phyloP scores from a whole-genome alignment of 2,888 invertebrate genomes.

The Sarcophaga variegata region DNA sequence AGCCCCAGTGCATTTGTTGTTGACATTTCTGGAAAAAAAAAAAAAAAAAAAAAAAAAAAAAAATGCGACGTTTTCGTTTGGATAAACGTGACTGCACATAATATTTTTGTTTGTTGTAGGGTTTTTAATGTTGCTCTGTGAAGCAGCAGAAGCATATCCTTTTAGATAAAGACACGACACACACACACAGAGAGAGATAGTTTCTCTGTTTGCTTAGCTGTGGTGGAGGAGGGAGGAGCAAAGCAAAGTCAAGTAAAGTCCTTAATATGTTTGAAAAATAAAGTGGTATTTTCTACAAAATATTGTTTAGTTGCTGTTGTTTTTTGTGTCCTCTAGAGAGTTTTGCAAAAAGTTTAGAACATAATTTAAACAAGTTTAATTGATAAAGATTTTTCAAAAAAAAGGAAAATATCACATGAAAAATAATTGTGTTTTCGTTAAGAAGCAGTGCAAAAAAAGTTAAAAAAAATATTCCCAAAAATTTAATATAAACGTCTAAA shows the following conservation, averaged over 20 bases:
- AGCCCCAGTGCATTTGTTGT: constrained; percentile 35
- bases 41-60: too few species aligned
- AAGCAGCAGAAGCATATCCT: not conserved
- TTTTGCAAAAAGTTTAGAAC: not conserved
- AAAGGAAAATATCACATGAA: not conserved
- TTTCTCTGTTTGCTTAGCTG: not conserved
- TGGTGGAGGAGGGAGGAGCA: not conserved
- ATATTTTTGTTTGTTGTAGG: constrained; percentile 11
- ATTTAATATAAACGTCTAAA: too few species aligned
- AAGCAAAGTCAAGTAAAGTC: not conserved
- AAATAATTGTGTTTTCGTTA: not conserved
- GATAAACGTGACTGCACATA: constrained; percentile 53
- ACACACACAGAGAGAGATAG: not conserved
- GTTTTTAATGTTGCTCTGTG: not conserved
- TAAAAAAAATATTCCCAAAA: too few species aligned
- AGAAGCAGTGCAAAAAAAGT: not conserved
- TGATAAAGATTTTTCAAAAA: constrained; percentile 41
- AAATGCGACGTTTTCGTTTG: constrained; percentile 31
- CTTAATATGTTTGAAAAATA: not conserved
- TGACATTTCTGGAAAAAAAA: constrained; percentile 24
- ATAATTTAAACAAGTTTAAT: constrained; percentile 43
- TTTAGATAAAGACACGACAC: not conserved
- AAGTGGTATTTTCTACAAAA: constrained; percentile 13
- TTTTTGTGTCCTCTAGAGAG: not conserved
- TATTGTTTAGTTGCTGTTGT: not conserved